A percentile compares a stretch with the other conserved stretches of the same genome.
Conservation (phyloP, 2,113 vertebrate genomes). For the Dolichotis patagonum region DNA sequence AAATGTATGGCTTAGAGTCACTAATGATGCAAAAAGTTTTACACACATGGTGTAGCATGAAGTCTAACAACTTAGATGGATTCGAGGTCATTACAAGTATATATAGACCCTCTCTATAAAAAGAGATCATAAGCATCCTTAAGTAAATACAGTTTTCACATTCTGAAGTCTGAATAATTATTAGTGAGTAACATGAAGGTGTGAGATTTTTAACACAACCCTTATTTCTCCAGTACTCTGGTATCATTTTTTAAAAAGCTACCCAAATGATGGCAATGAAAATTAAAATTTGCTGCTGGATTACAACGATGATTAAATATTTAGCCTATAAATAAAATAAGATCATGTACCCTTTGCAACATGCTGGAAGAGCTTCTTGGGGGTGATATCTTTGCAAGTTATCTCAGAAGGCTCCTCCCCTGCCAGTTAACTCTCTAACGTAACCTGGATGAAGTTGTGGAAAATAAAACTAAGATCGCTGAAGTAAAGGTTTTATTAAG, state of each 20-base stretch:
- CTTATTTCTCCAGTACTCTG: slow-evolving; percentile 36
- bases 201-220: neutral
- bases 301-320: slow-evolving; percentile 34
- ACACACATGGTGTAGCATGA: neutral
- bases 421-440: neutral
- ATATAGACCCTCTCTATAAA: neutral
- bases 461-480: slow-evolving; percentile 6
- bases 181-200: neutral
- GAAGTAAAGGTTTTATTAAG: slow-evolving; percentile 50
- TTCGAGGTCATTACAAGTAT: neutral
- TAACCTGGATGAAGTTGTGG: neutral
- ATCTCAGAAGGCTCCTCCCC: neutral
- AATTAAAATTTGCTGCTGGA: slow-evolving; percentile 47
- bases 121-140: slow-evolving; percentile 42
- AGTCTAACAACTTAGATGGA: slow-evolving; percentile 5
- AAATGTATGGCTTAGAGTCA: slow-evolving; percentile 35
- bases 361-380: neutral
- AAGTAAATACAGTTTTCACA: slow-evolving; percentile 47
- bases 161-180: slow-evolving; percentile 43
- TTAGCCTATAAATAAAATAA: slow-evolving; percentile 36
- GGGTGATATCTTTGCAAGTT: neutral
- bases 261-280: neutral
- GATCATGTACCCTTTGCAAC: neutral
- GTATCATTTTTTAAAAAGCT: neutral
- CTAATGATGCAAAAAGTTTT: slow-evolving; percentile 27